Conservation (phyloP, 2,888 invertebrate genomes). For the Synergus umbraculus region DNA sequence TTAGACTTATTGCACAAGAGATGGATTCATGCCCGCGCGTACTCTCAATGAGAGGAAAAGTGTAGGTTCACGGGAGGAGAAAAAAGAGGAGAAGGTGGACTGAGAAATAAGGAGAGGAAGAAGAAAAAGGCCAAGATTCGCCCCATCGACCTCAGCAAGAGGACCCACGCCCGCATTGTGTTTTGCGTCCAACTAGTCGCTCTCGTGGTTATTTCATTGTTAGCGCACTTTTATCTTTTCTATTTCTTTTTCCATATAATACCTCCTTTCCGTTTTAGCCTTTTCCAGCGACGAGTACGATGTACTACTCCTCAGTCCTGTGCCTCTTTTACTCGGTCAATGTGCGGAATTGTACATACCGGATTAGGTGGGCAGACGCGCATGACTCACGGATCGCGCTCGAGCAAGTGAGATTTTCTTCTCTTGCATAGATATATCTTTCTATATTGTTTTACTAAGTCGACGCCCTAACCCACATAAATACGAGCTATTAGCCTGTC, state of each 20-base stretch:
- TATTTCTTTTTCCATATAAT: slow-evolving; percentile 48
- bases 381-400: slow-evolving; percentile 67
- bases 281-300: background rate
- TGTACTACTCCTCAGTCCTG: slow-evolving; percentile 6
- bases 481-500: slow-evolving; percentile 20
- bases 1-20: slow-evolving; percentile 62
- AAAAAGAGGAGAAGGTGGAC: slow-evolving; percentile 38
- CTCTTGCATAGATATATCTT: slow-evolving; percentile 37
- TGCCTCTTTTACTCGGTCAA: slow-evolving; percentile 35
- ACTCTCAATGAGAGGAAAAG: slow-evolving; percentile 65
- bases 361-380: slow-evolving; percentile 73
- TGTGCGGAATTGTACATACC: slow-evolving; percentile 55
- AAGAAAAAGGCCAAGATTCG: slow-evolving; percentile 19
- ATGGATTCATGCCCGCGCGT: slow-evolving; percentile 51
- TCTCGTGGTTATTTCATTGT: slow-evolving; percentile 69
- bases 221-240: slow-evolving; percentile 45
- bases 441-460: slow-evolving; percentile 33
- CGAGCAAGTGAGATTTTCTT: slow-evolving; percentile 67
- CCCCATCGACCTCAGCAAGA: slow-evolving; percentile 48
- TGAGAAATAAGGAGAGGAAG: slow-evolving; percentile 11
- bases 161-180: slow-evolving; percentile 74
- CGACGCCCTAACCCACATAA: slow-evolving; percentile 36
- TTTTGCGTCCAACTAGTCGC: slow-evolving; percentile 68
- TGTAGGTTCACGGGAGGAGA: slow-evolving; percentile 50
- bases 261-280: slow-evolving; percentile 8